Evolutionary conservation across 2,113 vertebrate species (phyloP).

Genomic region (Cephalopholis sonnerati): DNA sequence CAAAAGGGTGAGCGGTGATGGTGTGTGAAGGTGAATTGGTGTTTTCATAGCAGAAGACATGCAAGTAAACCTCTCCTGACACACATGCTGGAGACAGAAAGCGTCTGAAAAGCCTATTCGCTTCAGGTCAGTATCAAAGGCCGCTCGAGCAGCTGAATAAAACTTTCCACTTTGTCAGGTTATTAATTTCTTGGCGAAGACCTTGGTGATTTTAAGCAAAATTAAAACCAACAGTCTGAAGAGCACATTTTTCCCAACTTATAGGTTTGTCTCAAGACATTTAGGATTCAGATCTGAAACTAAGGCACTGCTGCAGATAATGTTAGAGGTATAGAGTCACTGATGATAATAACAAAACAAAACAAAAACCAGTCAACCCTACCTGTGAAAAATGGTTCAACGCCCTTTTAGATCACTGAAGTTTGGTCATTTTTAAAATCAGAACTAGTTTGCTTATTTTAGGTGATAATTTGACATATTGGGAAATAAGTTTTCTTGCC

Average conservation of each 20-base stretch:
- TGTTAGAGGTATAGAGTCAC: not conserved
- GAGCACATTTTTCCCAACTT: not conserved
- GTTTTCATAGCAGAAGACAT: slow-evolving; percentile 45
- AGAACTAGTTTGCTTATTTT: not conserved
- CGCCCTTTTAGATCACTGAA: not conserved
- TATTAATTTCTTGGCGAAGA: slow-evolving; percentile 56
- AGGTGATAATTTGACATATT: not conserved
- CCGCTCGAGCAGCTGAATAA: slow-evolving; percentile 10
- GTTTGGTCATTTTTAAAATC: not conserved
- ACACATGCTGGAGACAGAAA: slow-evolving; percentile 31
- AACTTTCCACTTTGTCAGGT: slow-evolving; percentile 52
- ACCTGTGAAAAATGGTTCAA: not conserved
- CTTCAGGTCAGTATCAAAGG: slow-evolving; percentile 47
- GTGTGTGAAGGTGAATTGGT: slow-evolving; percentile 56
- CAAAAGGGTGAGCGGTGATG: slow-evolving; percentile 13
- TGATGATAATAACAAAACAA: not conserved
- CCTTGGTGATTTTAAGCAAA: slow-evolving; percentile 41
- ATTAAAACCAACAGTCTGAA: slow-evolving; percentile 51
- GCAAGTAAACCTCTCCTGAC: slow-evolving; percentile 44
- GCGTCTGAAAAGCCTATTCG: slow-evolving; percentile 31
- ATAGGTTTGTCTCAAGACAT: slow-evolving; percentile 16
- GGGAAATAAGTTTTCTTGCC: not conserved
- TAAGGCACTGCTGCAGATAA: not conserved
- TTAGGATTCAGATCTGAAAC: slow-evolving; percentile 28
- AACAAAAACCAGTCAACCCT: not conserved